Evolutionary conservation across 2,888 invertebrate genomes (phyloP).

Genomic region (Amblyteles armatorius): DNA sequence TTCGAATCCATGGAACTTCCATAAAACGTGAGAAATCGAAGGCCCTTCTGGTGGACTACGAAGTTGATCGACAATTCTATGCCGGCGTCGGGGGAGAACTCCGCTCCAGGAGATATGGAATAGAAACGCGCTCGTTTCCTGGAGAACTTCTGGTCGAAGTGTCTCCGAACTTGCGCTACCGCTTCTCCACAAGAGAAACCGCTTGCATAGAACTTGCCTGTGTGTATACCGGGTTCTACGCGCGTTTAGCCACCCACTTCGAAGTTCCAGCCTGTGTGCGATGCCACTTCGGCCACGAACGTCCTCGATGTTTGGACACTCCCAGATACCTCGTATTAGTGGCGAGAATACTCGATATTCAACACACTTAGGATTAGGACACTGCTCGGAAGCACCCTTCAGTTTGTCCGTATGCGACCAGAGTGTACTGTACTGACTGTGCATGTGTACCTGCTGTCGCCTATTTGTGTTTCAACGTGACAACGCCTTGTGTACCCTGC

Average conservation of each 20-base stretch:
- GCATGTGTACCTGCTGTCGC: not conserved
- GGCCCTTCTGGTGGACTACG: slow-evolving; percentile 2
- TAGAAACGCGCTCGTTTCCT: slow-evolving; percentile 8
- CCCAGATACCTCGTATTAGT: slow-evolving; percentile 17
- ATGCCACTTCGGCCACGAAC: slow-evolving; percentile 20
- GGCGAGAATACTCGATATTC: slow-evolving; percentile 5
- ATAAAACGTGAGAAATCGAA: not conserved
- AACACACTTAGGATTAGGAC: slow-evolving; percentile 3
- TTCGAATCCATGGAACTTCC: not conserved
- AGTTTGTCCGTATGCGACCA: slow-evolving; percentile 12
- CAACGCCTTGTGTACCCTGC: slow-evolving; percentile 12
- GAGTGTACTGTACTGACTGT: not conserved
- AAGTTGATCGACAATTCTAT: slow-evolving; percentile 20
- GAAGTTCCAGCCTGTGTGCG: slow-evolving; percentile 6
- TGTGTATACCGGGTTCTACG: not conserved
- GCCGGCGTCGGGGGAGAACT: slow-evolving; percentile 1
- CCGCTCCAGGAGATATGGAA: slow-evolving; percentile 9
- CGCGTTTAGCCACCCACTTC: not conserved
- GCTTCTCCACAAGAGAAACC: not conserved
- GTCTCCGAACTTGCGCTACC: not conserved
- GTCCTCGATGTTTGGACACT: slow-evolving; percentile 10
- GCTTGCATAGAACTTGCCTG: slow-evolving; percentile 2
- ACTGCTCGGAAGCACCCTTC: not conserved
- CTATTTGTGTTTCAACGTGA: slow-evolving; percentile 23
- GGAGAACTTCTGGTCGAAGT: slow-evolving; percentile 18